phyloP scores from a whole-genome alignment of 2,113 vertebrate genomes.

The Bubo bubo region DNA sequence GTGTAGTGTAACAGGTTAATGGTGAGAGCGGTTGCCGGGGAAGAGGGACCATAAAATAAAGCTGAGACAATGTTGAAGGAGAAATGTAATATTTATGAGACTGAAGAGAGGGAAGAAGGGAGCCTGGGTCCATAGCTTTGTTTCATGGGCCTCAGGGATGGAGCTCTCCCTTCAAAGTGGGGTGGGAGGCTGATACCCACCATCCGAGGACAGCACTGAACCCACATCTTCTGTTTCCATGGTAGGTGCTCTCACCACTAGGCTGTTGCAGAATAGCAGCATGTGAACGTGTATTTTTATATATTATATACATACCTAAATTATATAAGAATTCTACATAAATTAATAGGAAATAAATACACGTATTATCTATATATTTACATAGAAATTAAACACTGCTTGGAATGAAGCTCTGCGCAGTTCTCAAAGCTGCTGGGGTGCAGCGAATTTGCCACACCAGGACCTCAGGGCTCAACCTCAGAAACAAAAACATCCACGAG shows the following conservation, averaged over 20 bases:
- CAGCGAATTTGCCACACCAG: background rate
- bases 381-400: background rate
- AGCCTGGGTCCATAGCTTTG: background rate
- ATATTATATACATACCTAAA: background rate
- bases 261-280: background rate
- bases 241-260: background rate
- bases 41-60: background rate
- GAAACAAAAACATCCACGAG: background rate
- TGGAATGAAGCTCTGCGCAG: background rate
- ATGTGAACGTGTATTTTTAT: background rate
- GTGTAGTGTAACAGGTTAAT: background rate
- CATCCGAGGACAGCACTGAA: accelerated
- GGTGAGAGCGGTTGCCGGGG: background rate
- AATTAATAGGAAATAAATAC: background rate
- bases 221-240: background rate
- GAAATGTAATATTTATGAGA: background rate
- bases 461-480: background rate
- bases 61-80: background rate
- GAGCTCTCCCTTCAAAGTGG: accelerated
- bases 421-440: background rate
- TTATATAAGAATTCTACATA: no score
- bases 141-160: accelerated
- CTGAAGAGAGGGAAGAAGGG: background rate
- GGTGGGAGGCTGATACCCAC: background rate
- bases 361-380: no score